These are phyloP conservation scores for Zingel zingel DNA, from an alignment of 2,113 vertebrate genomes.

Conservation along the genomic window DNA sequence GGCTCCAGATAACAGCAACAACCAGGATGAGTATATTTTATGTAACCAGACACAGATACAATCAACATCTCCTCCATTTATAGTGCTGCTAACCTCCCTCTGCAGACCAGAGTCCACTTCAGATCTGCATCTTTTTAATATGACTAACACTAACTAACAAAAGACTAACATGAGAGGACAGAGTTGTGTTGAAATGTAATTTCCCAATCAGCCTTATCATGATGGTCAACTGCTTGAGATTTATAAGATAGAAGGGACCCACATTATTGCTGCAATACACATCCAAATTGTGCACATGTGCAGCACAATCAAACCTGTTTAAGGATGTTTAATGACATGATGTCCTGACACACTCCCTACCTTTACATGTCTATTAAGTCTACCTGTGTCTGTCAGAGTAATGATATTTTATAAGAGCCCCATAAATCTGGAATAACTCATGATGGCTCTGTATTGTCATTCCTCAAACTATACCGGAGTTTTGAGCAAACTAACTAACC, in stretches of 20 bases:
- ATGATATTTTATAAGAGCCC: constrained; percentile 71
- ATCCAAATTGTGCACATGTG: background rate
- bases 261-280: background rate
- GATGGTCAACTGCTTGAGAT: background rate
- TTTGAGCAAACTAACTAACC: background rate
- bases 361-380: constrained; percentile 69
- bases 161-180: constrained; percentile 12
- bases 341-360: constrained; percentile 36
- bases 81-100: constrained; percentile 72
- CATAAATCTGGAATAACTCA: constrained; percentile 74
- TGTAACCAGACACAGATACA: constrained; percentile 76
- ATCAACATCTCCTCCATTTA: constrained; percentile 84
- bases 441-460: constrained; percentile 33
- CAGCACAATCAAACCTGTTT: constrained; percentile 30
- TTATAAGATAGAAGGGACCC: background rate
- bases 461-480: background rate
- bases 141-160: constrained; percentile 10
- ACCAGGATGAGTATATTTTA: constrained; percentile 87
- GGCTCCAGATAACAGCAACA: constrained; percentile 91
- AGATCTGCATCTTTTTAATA: constrained; percentile 1
- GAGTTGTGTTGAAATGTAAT: constrained; percentile 31
- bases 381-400: constrained; percentile 70
- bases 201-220: constrained; percentile 39
- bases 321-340: constrained; percentile 49
- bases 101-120: constrained; percentile 6